phyloP scores from a whole-genome alignment of 1,140 invertebrate species.

The Halotydeus destructor region DNA sequence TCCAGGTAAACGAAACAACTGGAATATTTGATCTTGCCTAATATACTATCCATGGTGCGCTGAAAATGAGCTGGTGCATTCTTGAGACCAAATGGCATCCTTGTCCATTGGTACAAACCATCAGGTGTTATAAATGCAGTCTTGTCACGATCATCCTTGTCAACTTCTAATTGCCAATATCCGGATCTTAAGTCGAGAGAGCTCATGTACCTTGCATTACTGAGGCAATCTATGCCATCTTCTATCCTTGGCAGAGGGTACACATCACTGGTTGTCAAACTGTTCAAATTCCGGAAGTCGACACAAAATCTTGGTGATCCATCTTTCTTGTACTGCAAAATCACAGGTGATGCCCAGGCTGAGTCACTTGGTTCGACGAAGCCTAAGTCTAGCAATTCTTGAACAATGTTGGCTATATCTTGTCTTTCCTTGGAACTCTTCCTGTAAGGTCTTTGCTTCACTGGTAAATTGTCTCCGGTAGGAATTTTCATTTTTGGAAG shows the following conservation, averaged over 20 bases:
- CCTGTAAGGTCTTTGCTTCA: not conserved
- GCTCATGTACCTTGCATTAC: slow-evolving; percentile 23
- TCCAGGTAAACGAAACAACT: slow-evolving; percentile 15
- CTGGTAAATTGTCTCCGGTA: no score
- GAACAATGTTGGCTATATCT: not conserved
- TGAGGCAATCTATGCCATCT: slow-evolving; percentile 20
- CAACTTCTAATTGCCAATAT: slow-evolving; percentile 16
- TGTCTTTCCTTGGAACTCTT: not conserved
- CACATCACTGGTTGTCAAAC: slow-evolving; percentile 23
- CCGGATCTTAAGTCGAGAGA: slow-evolving; percentile 14
- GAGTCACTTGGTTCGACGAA: slow-evolving; percentile 29
- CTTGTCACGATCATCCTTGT: slow-evolving; percentile 19
- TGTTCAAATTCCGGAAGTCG: slow-evolving; percentile 29
- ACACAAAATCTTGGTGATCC: slow-evolving; percentile 24
- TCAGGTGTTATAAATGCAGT: slow-evolving; percentile 16
- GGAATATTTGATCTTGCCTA: slow-evolving; percentile 18
- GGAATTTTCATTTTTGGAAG: no score
- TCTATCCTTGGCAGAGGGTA: slow-evolving; percentile 31
- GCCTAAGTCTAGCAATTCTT: slow-evolving; percentile 15
- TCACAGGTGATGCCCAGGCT: slow-evolving; percentile 25
- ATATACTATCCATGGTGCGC: slow-evolving; percentile 18
- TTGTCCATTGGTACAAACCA: slow-evolving; percentile 9
- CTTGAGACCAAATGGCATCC: slow-evolving; percentile 11
- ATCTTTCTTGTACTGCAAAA: slow-evolving; percentile 28
- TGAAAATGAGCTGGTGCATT: slow-evolving; percentile 18